phyloP scores from a whole-genome alignment of 2,113 vertebrate genomes.

The Microtus montanus region DNA sequence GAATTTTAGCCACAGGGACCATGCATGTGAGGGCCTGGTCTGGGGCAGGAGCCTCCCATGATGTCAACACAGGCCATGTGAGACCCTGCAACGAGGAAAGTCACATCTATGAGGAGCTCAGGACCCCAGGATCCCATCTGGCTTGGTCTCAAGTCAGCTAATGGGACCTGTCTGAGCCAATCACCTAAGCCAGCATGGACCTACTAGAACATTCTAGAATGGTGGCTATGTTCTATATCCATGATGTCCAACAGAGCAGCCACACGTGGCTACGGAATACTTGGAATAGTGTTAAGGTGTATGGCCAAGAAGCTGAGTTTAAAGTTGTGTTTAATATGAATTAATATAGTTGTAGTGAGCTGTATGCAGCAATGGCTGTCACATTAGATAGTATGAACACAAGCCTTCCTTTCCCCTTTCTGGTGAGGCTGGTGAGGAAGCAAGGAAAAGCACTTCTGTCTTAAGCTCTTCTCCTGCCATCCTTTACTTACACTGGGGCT shows the following conservation, averaged over 20 bases:
- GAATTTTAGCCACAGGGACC: neutral
- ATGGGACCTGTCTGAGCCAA: neutral
- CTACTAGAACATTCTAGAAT: neutral
- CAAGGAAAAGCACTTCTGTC: neutral
- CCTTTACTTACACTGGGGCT: neutral
- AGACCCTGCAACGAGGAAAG: neutral
- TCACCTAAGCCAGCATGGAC: neutral
- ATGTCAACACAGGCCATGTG: neutral
- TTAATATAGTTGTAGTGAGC: neutral
- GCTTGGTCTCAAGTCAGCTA: neutral
- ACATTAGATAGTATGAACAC: neutral
- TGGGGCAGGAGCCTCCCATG: rapidly evolving
- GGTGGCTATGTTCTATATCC: neutral
- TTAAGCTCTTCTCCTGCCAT: neutral
- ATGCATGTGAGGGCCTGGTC: too few species aligned
- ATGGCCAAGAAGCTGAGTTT: neutral
- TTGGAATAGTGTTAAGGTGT: neutral
- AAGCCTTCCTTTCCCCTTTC: neutral
- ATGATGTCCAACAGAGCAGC: neutral
- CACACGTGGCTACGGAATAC: neutral
- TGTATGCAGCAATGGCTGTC: neutral
- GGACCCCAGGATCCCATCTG: neutral
- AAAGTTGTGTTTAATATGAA: neutral
- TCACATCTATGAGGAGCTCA: neutral
- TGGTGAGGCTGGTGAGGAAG: neutral